These are phyloP conservation scores for Onychomys arenicola DNA, from an alignment of 2,797 vertebrate genomes.

Conservation along the genomic window DNA sequence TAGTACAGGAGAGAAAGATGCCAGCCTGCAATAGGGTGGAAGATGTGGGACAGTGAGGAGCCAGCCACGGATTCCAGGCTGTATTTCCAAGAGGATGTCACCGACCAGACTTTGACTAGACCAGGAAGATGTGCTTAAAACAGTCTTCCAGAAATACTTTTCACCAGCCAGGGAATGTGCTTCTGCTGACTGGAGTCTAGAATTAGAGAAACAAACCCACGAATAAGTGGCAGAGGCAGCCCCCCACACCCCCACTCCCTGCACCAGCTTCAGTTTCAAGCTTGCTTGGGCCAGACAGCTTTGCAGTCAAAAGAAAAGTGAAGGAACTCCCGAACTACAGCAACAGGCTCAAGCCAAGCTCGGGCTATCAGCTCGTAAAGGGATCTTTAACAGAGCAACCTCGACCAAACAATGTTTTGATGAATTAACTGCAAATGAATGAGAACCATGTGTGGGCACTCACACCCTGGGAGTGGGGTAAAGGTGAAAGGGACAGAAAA, in stretches of 20 bases:
- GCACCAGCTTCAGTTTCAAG: slow-evolving; percentile 7
- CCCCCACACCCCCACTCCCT: neutral
- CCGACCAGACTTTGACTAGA: neutral
- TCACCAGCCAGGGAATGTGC: neutral
- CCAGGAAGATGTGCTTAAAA: neutral
- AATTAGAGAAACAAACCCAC: neutral
- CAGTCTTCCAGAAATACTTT: neutral
- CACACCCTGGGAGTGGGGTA: too few species aligned
- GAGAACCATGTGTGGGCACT: slow-evolving; percentile 25
- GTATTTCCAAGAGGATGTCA: neutral
- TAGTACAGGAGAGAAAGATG: neutral
- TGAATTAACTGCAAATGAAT: slow-evolving; percentile 50
- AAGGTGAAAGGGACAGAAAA: neutral
- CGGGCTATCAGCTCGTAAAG: slow-evolving; percentile 10
- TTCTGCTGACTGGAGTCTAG: neutral
- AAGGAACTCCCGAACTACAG: neutral
- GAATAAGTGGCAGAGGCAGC: neutral
- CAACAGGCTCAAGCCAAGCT: neutral
- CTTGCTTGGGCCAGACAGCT: neutral
- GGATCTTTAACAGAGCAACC: neutral
- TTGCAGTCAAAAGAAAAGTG: slow-evolving; percentile 36
- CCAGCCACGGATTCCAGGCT: neutral
- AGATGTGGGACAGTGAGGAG: neutral
- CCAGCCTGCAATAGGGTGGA: neutral
- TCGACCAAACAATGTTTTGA: slow-evolving; percentile 49